Evolutionary conservation across 2,888 invertebrate genomes (phyloP), one percentile per base, ranked within the genome.

Genomic region (Hecatera dysodea): DNA sequence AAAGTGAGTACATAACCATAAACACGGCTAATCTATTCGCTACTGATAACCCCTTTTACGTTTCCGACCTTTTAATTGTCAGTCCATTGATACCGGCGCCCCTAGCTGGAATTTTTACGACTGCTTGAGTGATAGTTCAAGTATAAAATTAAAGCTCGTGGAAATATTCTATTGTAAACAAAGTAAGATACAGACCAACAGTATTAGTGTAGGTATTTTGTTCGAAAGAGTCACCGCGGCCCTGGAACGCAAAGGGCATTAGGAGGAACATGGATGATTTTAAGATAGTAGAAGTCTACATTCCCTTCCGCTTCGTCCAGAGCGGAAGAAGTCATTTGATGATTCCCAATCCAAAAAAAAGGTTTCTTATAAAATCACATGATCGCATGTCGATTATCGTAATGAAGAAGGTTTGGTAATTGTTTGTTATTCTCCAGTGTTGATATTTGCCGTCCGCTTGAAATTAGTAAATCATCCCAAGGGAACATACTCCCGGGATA

Each of bases 1-100:
- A 29, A 24, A 36, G 44, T 46, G 24, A 33, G 9, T 19, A 55
- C 36, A 59, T 60, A 19, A 44, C 27, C 17, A 63, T 67, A 69
- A 72, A 76, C 66, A 68, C 17, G 9, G 48, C 33, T 72, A 57
- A 80, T 80, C 61, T 67, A 22, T 29, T 17, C 2, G 29, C 22
- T 19, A 48, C 44, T 53, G 76, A 80, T 79, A 79, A 80, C 72
- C 76, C 17, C 9, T 52, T 79, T 80, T 65, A 76, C 56, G 65
- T 72, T 57, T 80, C 2, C 7, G 72, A 79, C 64, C 80, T 80
- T 39, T 42, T 67, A 71, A 70, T 75, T 67, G 76, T 44, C 56
- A 53, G 66, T 48, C 50, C 42, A 59, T 69, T 59, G 80, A 78
- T 80, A 78, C 27, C 11, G 29, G 17, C 1, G 50, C 9, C 53